phyloP scores from a whole-genome alignment of 2,113 vertebrate species.

The Centropus bengalensis region DNA sequence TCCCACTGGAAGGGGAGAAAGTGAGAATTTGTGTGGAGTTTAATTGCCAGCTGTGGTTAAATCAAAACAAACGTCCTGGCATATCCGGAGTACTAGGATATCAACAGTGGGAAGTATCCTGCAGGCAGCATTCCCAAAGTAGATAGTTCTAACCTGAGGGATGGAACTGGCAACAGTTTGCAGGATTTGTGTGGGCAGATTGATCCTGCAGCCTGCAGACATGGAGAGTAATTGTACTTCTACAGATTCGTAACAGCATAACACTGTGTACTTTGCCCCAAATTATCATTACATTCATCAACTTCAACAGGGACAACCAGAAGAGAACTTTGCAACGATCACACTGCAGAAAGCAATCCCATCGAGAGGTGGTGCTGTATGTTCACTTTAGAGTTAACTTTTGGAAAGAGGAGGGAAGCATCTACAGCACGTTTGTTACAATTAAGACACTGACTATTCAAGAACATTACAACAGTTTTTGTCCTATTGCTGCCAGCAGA shows the following conservation, averaged over 20 bases:
- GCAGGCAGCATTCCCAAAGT: not conserved
- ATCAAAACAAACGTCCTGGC: not conserved
- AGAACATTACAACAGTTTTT: not conserved
- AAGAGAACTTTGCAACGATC: not conserved
- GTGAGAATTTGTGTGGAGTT: fast-evolving
- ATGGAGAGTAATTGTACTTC: not conserved
- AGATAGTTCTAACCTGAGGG: not conserved
- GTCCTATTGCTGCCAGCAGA: not conserved
- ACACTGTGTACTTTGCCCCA: not conserved
- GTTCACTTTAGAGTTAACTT: not conserved
- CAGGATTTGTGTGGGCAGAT: fast-evolving
- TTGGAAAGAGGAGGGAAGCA: not conserved
- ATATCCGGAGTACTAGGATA: not conserved
- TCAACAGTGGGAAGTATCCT: fast-evolving
- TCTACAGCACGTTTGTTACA: not conserved
- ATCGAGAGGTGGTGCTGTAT: slow-evolving; percentile 34
- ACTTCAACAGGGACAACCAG: fast-evolving
- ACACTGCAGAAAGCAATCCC: not conserved
- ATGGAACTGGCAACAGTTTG: not conserved
- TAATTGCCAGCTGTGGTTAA: not conserved
- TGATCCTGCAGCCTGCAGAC: not conserved
- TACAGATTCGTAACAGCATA: not conserved
- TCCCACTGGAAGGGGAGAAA: not conserved
- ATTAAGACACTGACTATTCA: not conserved
- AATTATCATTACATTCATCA: not conserved